phyloP scores from a whole-genome alignment of 2,797 vertebrate species.

The Emys orbicularis region DNA sequence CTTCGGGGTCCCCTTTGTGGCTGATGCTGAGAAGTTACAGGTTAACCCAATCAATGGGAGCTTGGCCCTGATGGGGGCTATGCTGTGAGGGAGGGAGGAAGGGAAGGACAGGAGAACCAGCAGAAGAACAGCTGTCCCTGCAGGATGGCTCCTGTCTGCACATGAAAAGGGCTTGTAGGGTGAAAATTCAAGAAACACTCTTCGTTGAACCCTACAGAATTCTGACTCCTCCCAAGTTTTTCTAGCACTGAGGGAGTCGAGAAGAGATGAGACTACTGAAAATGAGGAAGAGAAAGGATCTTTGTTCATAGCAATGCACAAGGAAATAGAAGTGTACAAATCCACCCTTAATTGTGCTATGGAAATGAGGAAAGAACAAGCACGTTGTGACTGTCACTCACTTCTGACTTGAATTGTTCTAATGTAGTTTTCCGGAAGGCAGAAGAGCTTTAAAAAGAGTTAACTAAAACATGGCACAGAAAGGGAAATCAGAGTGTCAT shows the following conservation, averaged over 20 bases:
- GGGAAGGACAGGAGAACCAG: neutral
- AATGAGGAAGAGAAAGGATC: neutral
- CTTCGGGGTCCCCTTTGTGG: neutral
- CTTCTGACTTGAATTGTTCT: slow-evolving; percentile 13
- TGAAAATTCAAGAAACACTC: neutral
- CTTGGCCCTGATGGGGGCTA: neutral
- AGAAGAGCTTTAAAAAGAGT: neutral
- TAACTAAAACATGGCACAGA: neutral
- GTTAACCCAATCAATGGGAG: neutral
- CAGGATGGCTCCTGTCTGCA: neutral
- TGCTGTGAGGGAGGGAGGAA: neutral
- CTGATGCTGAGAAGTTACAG: neutral
- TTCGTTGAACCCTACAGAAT: neutral
- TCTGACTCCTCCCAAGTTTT: neutral
- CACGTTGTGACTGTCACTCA: neutral
- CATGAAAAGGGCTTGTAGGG: neutral
- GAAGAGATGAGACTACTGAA: neutral
- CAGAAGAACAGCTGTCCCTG: accelerated
- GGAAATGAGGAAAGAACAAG: neutral
- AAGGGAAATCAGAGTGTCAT: neutral
- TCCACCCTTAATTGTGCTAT: neutral
- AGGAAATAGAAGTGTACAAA: neutral
- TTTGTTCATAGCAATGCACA: neutral
- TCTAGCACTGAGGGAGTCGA: neutral
- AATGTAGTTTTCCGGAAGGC: slow-evolving; percentile 29